Conservation (phyloP, 2,113 vertebrate species). For the Hucho hucho region DNA sequence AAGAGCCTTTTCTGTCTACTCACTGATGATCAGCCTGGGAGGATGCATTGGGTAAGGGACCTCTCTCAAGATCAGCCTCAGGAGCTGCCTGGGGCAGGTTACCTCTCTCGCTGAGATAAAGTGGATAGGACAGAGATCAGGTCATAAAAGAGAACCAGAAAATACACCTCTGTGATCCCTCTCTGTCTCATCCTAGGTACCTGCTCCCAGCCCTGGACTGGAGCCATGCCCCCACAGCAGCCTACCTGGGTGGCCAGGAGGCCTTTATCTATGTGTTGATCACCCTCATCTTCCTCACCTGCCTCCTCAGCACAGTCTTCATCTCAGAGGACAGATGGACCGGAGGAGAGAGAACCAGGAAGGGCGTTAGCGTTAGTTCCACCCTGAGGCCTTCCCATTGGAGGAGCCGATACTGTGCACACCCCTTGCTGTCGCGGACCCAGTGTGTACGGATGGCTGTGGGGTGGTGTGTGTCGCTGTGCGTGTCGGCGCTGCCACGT, state of each 20-base stretch:
- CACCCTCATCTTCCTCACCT: slow-evolving; percentile 76
- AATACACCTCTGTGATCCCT: not conserved
- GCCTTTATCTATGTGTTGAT: slow-evolving; percentile 83
- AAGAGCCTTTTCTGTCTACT: slow-evolving; percentile 81
- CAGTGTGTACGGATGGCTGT: slow-evolving; percentile 24
- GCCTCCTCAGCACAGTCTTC: slow-evolving; percentile 75
- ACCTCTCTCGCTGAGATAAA: not conserved
- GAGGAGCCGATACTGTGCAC: slow-evolving; percentile 9
- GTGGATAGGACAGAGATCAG: too few relatives aligned
- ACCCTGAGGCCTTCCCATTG: not conserved
- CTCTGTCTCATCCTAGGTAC: slow-evolving; percentile 49
- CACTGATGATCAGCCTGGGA: slow-evolving; percentile 86
- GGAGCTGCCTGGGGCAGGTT: not conserved
- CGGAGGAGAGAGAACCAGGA: not conserved
- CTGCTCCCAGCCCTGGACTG: slow-evolving; percentile 83
- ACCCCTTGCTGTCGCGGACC: accelerated
- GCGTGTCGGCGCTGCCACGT: slow-evolving; percentile 61
- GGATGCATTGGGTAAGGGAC: slow-evolving; percentile 77
- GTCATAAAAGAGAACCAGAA: too few relatives aligned
- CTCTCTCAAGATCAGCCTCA: not conserved
- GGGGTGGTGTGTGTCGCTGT: slow-evolving; percentile 31
- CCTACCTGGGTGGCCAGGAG: slow-evolving; percentile 79
- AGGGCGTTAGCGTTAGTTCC: not conserved
- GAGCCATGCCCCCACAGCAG: slow-evolving; percentile 70
- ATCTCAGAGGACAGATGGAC: slow-evolving; percentile 71